Conservation (phyloP, 1,140 invertebrate species). For the Nasonia giraulti region DNA sequence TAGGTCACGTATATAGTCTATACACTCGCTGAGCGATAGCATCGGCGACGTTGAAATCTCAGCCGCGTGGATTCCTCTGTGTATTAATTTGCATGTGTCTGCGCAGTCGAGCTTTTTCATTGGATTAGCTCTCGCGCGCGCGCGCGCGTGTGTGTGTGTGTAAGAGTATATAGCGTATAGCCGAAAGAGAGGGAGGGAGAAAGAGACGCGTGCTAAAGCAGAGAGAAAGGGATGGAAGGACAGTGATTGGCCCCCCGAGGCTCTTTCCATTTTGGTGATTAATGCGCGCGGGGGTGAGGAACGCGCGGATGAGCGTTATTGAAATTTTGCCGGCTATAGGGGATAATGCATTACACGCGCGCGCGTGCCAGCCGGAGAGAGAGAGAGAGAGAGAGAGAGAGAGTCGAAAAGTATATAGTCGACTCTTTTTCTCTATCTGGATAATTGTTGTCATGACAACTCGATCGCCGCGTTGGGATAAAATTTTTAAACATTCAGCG, state of each 20-base stretch:
- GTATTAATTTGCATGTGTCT: neutral
- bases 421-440: neutral
- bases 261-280: slow-evolving; percentile 40
- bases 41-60: slow-evolving; percentile 8
- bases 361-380: too few species aligned
- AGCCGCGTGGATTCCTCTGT: neutral
- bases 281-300: slow-evolving; percentile 2
- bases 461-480: neutral
- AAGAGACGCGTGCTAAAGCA: neutral
- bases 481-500: too few species aligned
- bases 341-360: slow-evolving; percentile 16
- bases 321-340: neutral
- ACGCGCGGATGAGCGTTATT: neutral
- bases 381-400: too few species aligned
- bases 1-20: slow-evolving; percentile 26
- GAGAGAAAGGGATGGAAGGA: slow-evolving; percentile 5
- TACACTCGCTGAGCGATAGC: neutral
- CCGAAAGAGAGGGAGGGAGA: too few species aligned
- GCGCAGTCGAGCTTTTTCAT: slow-evolving; percentile 25
- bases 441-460: neutral
- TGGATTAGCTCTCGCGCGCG: neutral
- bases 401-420: neutral
- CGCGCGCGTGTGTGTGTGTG: neutral
- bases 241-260: slow-evolving; percentile 40
- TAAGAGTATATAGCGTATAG: too few species aligned